Evolutionary conservation across 1,140 invertebrate species (phyloP).

Genomic region (Gryon sp.): DNA sequence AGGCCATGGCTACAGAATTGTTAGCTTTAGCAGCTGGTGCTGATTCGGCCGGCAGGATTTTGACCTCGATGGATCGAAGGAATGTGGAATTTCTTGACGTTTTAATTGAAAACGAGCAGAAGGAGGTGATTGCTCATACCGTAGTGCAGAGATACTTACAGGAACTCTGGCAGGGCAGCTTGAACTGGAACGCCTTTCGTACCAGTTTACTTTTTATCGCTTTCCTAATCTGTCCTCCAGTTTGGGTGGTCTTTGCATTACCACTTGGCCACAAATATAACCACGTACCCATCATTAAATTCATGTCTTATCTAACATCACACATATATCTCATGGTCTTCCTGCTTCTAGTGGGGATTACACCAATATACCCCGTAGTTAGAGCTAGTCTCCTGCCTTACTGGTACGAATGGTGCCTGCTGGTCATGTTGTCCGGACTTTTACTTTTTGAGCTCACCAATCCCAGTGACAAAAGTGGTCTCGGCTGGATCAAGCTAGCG

Average conservation of each 20-base stretch:
- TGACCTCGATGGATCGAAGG: constrained; percentile 93
- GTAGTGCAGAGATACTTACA: constrained; percentile 93
- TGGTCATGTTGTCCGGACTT: constrained; percentile 97
- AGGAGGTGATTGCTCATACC: constrained; percentile 95
- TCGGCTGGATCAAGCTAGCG: constrained; percentile 95
- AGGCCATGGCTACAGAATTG: constrained; percentile 97
- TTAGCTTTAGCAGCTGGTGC: constrained; percentile 95
- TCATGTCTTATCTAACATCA: constrained; percentile 99
- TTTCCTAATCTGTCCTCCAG: constrained; percentile 95
- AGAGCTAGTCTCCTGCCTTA: constrained; percentile 86
- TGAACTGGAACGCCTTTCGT: constrained; percentile 97
- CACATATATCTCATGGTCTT: constrained; percentile 98
- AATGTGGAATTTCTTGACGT: constrained; percentile 98
- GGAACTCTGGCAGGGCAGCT: constrained; percentile 97
- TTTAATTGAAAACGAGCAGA: constrained; percentile 98
- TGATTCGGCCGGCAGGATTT: constrained; percentile 94
- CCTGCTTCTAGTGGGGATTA: constrained; percentile 93
- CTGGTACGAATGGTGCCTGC: constrained; percentile 97
- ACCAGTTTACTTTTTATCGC: constrained; percentile 94
- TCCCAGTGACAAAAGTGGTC: constrained; percentile 95
- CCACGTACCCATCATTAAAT: constrained; percentile 98
- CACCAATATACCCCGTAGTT: constrained; percentile 91
- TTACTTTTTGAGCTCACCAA: constrained; percentile 97
- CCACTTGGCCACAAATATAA: constrained; percentile 97
- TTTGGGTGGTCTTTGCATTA: constrained; percentile 97